Percentiles rank a stretch among this genome's conserved stretches.
Conservation (phyloP, 1,140 invertebrate species). For the Sweltsa coloradensis region DNA sequence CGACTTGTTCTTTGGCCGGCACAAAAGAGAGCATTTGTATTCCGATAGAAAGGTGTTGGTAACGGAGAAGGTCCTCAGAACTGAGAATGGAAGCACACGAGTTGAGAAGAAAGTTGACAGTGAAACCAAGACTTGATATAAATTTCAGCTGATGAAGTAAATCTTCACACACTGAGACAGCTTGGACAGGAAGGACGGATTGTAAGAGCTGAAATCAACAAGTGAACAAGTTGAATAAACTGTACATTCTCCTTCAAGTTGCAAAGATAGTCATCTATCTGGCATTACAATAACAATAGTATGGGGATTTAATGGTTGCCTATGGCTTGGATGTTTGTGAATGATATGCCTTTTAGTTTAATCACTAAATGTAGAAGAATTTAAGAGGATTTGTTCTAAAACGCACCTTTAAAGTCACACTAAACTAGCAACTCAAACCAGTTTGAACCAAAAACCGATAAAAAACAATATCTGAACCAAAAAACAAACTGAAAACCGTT, state of each 20-base stretch:
- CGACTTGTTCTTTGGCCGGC: slow-evolving; percentile 33
- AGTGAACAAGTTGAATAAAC: slow-evolving; percentile 24
- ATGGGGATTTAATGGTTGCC: too few relatives aligned
- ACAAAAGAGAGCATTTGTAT: slow-evolving; percentile 47
- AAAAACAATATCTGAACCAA: too few relatives aligned
- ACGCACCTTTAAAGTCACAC: too few relatives aligned
- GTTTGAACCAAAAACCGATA: too few relatives aligned
- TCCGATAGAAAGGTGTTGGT: slow-evolving; percentile 39
- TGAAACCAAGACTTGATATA: slow-evolving; percentile 43
- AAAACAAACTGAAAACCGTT: too few relatives aligned
- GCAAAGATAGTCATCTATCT: too few relatives aligned
- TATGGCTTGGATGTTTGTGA: too few relatives aligned
- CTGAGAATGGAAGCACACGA: slow-evolving; percentile 21
- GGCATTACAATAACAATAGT: too few relatives aligned
- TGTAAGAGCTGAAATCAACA: slow-evolving; percentile 34
- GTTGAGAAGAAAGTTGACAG: slow-evolving; percentile 42
- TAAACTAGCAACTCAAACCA: too few relatives aligned
- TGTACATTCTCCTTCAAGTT: slow-evolving; percentile 27
- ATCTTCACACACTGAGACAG: slow-evolving; percentile 43
- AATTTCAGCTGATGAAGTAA: slow-evolving; percentile 47
- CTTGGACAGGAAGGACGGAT: slow-evolving; percentile 35
- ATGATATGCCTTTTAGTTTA: too few relatives aligned
- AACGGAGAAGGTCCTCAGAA: slow-evolving; percentile 30
- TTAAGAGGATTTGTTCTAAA: too few relatives aligned
- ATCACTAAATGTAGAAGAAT: too few relatives aligned